A percentile compares a stretch with the other conserved stretches of the same genome.
Evolutionary conservation across 2,888 invertebrate species (phyloP).

Genomic region (Rhingia campestris): DNA sequence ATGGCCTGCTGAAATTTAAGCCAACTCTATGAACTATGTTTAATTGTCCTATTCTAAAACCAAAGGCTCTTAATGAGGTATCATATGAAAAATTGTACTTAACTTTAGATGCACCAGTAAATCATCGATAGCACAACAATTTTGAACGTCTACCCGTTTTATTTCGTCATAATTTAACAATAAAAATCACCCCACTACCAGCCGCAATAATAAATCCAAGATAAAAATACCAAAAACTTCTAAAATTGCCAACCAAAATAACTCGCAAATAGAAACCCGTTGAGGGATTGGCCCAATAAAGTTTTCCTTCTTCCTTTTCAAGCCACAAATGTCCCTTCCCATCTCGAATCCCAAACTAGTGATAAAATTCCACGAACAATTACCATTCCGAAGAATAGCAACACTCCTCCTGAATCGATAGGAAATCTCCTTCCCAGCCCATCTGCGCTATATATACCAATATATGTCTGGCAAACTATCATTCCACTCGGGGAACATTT

Average conservation of each 20-base stretch:
- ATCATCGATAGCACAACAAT: no score
- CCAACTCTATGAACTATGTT: no score
- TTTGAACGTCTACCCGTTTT: no score
- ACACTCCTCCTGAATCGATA: slow-evolving; percentile 52
- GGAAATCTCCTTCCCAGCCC: not conserved
- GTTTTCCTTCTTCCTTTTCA: not conserved
- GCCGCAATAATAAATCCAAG: not conserved
- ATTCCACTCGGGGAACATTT: slow-evolving; percentile 24
- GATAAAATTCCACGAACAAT: slow-evolving; percentile 39
- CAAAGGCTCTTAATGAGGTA: no score
- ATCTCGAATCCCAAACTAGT: slow-evolving; percentile 26
- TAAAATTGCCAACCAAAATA: slow-evolving; percentile 17
- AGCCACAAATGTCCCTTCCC: not conserved
- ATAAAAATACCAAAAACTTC: not conserved
- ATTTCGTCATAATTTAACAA: no score
- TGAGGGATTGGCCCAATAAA: slow-evolving; percentile 54
- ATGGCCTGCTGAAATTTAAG: no score
- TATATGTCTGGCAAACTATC: not conserved
- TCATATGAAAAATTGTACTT: no score
- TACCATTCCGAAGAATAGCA: not conserved
- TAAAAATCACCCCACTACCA: no score
- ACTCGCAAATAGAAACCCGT: slow-evolving; percentile 29
- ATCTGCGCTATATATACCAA: not conserved
- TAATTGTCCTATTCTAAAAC: no score
- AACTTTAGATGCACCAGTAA: no score